A percentile compares a stretch with the other conserved stretches of the same genome.
These are phyloP conservation scores for Dasypus novemcinctus DNA, from an alignment of 2,113 vertebrate genomes.

Conservation along the genomic window DNA sequence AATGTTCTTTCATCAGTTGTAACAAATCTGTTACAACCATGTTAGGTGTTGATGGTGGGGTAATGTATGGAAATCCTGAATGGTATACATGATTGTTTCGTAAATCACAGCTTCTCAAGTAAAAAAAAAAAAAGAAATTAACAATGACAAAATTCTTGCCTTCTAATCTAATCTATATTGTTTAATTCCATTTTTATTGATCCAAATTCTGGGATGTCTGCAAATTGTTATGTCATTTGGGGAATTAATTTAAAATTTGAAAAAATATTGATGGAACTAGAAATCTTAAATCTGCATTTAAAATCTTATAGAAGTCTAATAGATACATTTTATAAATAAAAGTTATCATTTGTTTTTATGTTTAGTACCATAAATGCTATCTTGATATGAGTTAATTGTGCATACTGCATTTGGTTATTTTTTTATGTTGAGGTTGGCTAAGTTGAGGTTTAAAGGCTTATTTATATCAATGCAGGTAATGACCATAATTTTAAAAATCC, in stretches of 20 bases:
- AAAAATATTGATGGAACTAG: background rate
- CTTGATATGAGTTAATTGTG: background rate
- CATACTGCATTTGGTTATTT: background rate
- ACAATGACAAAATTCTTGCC: too few species aligned
- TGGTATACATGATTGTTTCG: too few species aligned
- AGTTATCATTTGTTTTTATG: background rate
- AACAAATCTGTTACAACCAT: too few species aligned
- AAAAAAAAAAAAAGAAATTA: too few species aligned
- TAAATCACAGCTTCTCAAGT: too few species aligned
- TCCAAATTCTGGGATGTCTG: background rate
- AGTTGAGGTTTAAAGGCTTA: background rate
- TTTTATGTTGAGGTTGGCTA: background rate
- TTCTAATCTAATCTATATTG: background rate
- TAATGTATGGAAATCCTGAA: too few species aligned
- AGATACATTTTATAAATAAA: background rate
- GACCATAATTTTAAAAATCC: background rate
- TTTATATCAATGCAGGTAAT: background rate
- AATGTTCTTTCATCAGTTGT: too few species aligned
- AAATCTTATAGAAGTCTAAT: background rate
- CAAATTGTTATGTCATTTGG: background rate
- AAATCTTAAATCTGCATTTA: background rate
- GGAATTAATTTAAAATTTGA: background rate
- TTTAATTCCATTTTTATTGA: background rate
- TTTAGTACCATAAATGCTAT: background rate
- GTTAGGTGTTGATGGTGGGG: too few species aligned